These are phyloP conservation scores for Pseudoatta argentina DNA, from an alignment of 1,140 invertebrate genomes.

Conservation along the genomic window DNA sequence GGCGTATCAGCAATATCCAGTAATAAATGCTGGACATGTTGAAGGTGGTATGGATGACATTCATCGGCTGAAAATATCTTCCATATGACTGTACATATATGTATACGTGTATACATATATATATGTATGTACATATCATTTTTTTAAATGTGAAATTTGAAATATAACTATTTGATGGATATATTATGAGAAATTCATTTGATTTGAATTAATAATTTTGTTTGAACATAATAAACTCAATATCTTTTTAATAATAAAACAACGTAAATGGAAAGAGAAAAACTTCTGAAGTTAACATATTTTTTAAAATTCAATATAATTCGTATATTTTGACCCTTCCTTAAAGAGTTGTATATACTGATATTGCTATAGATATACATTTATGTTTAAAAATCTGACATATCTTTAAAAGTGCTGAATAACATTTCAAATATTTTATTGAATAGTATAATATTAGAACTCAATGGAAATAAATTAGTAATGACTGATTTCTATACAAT, in stretches of 20 bases:
- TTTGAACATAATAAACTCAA: not conserved
- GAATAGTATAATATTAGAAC: not conserved
- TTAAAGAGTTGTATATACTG: not conserved
- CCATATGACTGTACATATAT: no score
- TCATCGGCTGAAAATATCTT: no score
- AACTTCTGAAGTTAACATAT: not conserved
- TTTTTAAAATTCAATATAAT: not conserved
- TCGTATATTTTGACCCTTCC: not conserved
- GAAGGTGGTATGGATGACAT: no score
- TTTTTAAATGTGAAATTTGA: no score
- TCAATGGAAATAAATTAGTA: not conserved
- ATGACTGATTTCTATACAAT: not conserved
- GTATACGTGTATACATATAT: no score
- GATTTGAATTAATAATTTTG: not conserved
- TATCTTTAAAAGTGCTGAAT: not conserved
- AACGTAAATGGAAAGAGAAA: not conserved
- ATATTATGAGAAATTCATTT: no score
- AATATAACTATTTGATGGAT: no score
- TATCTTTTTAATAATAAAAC: not conserved
- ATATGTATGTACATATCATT: no score
- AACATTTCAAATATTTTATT: not conserved
- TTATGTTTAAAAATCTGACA: constrained; percentile 1
- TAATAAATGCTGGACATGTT: no score
- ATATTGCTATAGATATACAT: no score
- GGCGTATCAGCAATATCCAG: no score